These are phyloP conservation scores for Patella caerulea DNA, from an alignment of 2,888 invertebrate genomes.

Conservation along the genomic window DNA sequence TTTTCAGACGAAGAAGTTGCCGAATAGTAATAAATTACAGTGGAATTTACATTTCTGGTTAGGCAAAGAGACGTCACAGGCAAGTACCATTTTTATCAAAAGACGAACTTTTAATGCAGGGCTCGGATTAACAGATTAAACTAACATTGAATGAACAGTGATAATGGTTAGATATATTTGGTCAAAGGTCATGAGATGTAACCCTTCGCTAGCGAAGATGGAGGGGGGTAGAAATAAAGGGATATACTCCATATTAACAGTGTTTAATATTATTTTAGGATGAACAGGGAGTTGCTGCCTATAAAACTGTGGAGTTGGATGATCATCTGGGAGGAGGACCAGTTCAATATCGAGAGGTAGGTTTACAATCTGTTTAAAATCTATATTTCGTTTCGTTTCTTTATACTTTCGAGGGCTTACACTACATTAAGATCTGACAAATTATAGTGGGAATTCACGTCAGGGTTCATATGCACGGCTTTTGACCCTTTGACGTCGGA, in stretches of 20 bases:
- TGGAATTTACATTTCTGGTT: constrained; percentile 94
- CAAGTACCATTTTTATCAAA: constrained; percentile 54
- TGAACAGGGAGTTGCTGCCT: constrained; percentile 75
- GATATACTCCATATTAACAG: too few species aligned
- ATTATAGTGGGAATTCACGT: too few species aligned
- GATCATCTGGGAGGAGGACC: constrained; percentile 87
- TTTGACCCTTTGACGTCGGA: too few species aligned
- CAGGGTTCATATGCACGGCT: too few species aligned
- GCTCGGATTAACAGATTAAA: too few species aligned
- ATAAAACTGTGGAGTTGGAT: constrained; percentile 84
- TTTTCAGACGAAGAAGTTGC: constrained; percentile 79
- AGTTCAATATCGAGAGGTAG: constrained; percentile 86
- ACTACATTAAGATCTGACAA: too few species aligned
- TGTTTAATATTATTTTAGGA: constrained; percentile 65
- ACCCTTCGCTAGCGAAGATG: too few species aligned
- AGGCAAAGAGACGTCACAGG: constrained; percentile 83
- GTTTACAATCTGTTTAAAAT: neutral
- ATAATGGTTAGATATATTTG: neutral
- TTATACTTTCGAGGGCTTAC: too few species aligned
- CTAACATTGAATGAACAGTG: neutral
- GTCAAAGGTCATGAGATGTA: too few species aligned
- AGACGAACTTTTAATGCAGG: neutral
- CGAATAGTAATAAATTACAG: constrained; percentile 72
- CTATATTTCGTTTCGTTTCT: too few species aligned
- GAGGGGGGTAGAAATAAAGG: too few species aligned